These are phyloP conservation scores for Glomeris maerens DNA, from an alignment of 1,140 invertebrate species.

Conservation along the genomic window DNA sequence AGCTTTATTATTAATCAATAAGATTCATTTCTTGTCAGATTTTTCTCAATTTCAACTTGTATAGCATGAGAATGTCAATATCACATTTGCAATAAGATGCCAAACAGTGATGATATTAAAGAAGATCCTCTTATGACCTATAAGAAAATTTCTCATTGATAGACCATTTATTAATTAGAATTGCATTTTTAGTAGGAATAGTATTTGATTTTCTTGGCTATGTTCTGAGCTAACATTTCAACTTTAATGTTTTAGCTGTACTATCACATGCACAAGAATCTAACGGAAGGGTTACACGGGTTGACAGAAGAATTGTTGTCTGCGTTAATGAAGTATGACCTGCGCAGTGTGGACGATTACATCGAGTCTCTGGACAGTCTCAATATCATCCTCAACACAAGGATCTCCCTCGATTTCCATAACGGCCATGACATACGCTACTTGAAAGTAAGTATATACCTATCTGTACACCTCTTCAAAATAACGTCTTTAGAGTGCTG, in stretches of 20 bases:
- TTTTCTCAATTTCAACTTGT: no score
- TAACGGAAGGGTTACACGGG: slow-evolving; percentile 7
- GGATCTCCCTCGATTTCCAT: slow-evolving; percentile 1
- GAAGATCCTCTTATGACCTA: no score
- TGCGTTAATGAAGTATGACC: background rate
- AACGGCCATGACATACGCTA: background rate
- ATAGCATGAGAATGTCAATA: no score
- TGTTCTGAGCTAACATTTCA: background rate
- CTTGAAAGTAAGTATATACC: slow-evolving; percentile 3
- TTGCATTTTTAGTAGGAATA: background rate
- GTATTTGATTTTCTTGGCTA: background rate
- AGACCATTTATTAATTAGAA: no score
- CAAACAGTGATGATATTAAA: no score
- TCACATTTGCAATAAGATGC: no score
- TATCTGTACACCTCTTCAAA: no score
- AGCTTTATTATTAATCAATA: no score
- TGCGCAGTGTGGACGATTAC: slow-evolving; percentile 7
- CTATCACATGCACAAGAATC: slow-evolving; percentile 11
- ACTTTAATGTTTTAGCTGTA: slow-evolving; percentile 9
- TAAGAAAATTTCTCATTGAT: no score
- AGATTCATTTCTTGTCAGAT: no score
- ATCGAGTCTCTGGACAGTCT: slow-evolving; percentile 5
- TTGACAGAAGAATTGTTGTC: slow-evolving; percentile 9
- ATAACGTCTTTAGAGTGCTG: no score
- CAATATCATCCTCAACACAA: background rate